phyloP scores from a whole-genome alignment of 1,140 invertebrate species.

The Brachionus plicatilis region DNA sequence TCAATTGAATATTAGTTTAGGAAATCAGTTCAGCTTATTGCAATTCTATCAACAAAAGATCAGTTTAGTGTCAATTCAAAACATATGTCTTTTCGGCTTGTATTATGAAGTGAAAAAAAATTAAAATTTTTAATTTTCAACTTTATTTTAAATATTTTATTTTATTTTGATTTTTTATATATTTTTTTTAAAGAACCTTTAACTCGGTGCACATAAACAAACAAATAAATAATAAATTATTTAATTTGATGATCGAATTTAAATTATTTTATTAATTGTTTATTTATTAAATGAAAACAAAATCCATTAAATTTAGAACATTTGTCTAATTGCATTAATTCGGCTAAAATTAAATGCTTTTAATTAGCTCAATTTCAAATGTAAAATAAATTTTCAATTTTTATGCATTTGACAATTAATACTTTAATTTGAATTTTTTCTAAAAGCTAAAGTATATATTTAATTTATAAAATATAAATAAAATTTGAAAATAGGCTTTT shows the following conservation, averaged over 20 bases:
- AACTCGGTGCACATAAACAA: too few species aligned
- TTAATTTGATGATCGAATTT: background rate
- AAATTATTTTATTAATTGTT: background rate
- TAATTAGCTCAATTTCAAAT: background rate
- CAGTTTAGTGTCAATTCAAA: constrained; percentile 24
- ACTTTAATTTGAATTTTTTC: too few species aligned
- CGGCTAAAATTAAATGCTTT: background rate
- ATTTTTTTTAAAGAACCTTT: too few species aligned
- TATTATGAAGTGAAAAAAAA: background rate
- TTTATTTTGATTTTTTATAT: too few species aligned
- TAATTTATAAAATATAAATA: too few species aligned
- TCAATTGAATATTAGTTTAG: constrained; percentile 10
- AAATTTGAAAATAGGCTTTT: too few species aligned
- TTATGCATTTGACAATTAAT: background rate
- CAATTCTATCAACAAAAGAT: background rate
- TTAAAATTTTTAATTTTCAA: too few species aligned
- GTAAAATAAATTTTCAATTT: background rate
- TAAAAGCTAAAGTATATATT: too few species aligned
- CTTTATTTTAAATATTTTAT: too few species aligned
- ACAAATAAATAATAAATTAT: background rate
- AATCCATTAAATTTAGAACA: background rate
- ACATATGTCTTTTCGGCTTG: background rate
- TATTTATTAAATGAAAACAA: background rate
- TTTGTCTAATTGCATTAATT: background rate
- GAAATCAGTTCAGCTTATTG: background rate